Evolutionary conservation across 1,140 invertebrate species (phyloP), one percentile per base, ranked within the genome.

Genomic region (Aleiodes sp.): DNA sequence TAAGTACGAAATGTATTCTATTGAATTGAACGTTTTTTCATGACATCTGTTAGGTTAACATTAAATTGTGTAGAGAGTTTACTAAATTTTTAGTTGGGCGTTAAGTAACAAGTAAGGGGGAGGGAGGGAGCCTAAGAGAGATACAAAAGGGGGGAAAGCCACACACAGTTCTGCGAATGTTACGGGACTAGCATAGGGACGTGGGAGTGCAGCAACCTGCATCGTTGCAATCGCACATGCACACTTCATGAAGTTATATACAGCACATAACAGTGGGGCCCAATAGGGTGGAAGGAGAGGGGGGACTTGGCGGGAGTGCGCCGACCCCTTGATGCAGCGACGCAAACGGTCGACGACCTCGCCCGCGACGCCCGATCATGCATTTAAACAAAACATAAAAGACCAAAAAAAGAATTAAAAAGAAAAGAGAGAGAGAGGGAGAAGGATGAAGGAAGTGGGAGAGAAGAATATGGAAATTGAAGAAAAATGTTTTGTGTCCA

Each of bases 181-280:
- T 86, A 86, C 85, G 85, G 85, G 82, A 86, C 82, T 79, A 64
- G 80, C 80, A 83, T 83, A 78, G 79, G 80, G 78, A 85, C 82
- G 84, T 85, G 84, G 83, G 84, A 84, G 84, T 85, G 79, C 80
- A 82, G 73, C 76, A 73, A 77, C 14, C 72, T 78, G 72, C 65
- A 73, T 65, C 59, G 73, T 46, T 46, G 41, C n/a, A 46, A 46
- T 46, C 41, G 41, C 31, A 70, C 68, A 75, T 71, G 73, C 72
- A 75, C 71, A 70, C 80, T 74, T 46, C 66, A 61, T 57, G 56
- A 59, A 59, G 63, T 60, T 57, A 31, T 9, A 62, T 52, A 70
- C 41, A n/a, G n/a, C n/a, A n/a, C n/a, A n/a, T n/a, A 35, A 56
- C 33, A 8, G 65, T 14, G 46, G 57, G 26, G 56, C 65, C 28